Evolutionary conservation across 1,140 invertebrate species (phyloP), one percentile per base, ranked within the genome.

Genomic region (Atta texana): DNA sequence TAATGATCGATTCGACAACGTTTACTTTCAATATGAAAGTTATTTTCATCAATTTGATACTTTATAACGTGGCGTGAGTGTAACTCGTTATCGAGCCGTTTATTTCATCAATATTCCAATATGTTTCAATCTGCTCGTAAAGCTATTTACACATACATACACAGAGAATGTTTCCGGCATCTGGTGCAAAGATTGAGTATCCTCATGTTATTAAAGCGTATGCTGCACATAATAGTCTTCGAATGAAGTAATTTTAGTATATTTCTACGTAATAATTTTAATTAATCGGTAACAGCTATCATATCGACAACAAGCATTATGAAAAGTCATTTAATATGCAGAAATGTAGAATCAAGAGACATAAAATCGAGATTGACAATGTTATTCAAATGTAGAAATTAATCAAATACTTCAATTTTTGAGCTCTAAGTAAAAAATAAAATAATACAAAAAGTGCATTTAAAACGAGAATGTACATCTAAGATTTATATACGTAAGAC

Each of bases 41-140:
- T 59, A 34, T 81, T 81, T 71, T 39, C 10, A 44, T 71, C 78
- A 24, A 69, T 49, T 57, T 69, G 64, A 44, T 71, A 55, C 51
- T 81, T 81, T 71, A 81, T 71, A 81, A 71, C 78, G 34, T 34
- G 10, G 18, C 31, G 31, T 39, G 49, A n/a, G 57, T 81, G 16
- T n/a, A n/a, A n/a, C 49, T 81, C 49, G 77, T 80, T 80, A 57
- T 69, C 63, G 51, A 24, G 31, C 66, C 51, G 21, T 81, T 81
- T 81, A 81, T 81, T 81, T 71, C 66, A 81, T 81, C 78, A 81
- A 81, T 71, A 34, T 71, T 59, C 31, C 34, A 64, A 81, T 71
- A 57, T 59, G 78, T 81, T 71, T 71, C 78, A 71, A 59, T 81
- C 53, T 69, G 39, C 64, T 81, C 64, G 66, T 81, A 81, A 81